These are phyloP conservation scores for Acromyrmex heyeri DNA, from an alignment of 1,140 invertebrate genomes.

Conservation along the genomic window DNA sequence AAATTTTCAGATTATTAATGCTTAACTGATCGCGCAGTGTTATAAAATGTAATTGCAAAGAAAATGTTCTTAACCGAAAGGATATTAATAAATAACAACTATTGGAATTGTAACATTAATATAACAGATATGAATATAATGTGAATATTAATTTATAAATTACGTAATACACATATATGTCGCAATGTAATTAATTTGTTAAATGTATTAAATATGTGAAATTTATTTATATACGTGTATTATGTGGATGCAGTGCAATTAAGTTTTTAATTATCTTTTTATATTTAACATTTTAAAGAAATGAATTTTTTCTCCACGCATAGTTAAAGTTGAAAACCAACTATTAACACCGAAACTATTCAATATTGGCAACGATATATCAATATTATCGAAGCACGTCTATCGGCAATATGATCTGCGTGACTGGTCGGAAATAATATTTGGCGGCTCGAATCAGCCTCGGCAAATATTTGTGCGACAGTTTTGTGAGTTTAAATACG, in stretches of 20 bases:
- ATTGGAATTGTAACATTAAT: neutral
- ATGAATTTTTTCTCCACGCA: neutral
- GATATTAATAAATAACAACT: neutral
- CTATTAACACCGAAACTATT: neutral
- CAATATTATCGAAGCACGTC: neutral
- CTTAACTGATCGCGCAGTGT: neutral
- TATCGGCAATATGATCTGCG: slow-evolving; percentile 28
- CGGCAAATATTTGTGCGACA: slow-evolving; percentile 58
- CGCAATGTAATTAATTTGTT: neutral
- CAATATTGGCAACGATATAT: neutral
- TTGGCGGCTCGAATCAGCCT: slow-evolving; percentile 50
- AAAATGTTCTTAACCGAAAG: slow-evolving; percentile 6
- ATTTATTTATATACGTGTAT: neutral
- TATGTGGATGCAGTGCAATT: neutral
- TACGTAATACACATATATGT: neutral
- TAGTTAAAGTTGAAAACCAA: neutral
- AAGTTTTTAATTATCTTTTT: neutral
- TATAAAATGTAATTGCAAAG: slow-evolving; percentile 29
- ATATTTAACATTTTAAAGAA: neutral
- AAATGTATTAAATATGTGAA: neutral
- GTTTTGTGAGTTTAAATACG: slow-evolving; percentile 63
- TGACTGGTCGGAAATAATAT: slow-evolving; percentile 58
- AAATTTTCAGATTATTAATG: slow-evolving; percentile 30
- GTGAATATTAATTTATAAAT: neutral
- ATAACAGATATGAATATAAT: neutral